Base-by-base conservation (phyloP, 2,797 vertebrate species). In the Hafferia zeledoni region DNA sequence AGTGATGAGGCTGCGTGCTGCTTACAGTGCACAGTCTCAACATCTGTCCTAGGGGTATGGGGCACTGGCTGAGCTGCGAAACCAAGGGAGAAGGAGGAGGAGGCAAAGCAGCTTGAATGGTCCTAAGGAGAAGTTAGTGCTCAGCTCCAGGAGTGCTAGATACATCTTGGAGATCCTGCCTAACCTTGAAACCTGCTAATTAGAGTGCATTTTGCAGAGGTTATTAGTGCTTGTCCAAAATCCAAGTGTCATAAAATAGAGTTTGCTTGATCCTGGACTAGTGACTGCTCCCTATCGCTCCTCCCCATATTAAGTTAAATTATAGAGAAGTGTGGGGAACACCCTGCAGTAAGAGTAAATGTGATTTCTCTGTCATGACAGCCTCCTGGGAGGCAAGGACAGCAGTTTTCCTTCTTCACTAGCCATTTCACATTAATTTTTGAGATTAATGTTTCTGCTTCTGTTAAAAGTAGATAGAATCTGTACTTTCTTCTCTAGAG, bases 341-440 rank as follows among this genome's bases (percentile, higher is more conserved):
- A 89, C 59, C 92, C 64, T 94, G 52, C 43, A 77, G 84, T 89
- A 57, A 68, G 67, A 75, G 44, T 65, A 80, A 88, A 79, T 8
- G 50, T 78, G 60, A 91, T 93, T 94, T 96, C 71, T 60, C 70
- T 92, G 44, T 83, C 17, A 8, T 49, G 90, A 80, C 56, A 86
- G 60, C 37, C 78, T 92, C 82, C 72, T 74, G 65, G 33, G 83
- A 87, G 52, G 35, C 50, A 63, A 87, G 82, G 17, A 44, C 39
- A 93, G 35, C 56, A 57, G 64, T 41, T 89, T 57, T 55, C 35
- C 49, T 90, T 37, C 49, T 89, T 11, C 87, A 83, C 64, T 68
- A 59, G 23, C 33, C 2, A 1, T 56, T 82, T 83, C n/a, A 10
- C 8, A 22, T 53, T 84, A 39, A 80, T 71, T 53, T 82, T 67